Percentiles rank a stretch among this genome's conserved stretches.
These are phyloP conservation scores for Eucidaris tribuloides DNA, from an alignment of 35 echinoderm and acorn worm species.

Conservation along the genomic window DNA sequence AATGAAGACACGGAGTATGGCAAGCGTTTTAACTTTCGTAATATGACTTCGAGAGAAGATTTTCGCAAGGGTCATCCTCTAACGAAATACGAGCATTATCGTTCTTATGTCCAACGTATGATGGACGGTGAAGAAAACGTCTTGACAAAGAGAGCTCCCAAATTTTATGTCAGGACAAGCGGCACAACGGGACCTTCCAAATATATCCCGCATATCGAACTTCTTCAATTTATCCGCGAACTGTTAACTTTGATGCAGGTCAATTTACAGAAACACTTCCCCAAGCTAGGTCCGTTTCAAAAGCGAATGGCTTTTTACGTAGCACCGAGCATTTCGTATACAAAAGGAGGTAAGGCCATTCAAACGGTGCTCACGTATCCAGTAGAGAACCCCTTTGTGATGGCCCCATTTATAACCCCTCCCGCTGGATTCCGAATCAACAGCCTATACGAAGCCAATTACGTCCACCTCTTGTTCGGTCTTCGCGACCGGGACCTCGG, in stretches of 20 bases:
- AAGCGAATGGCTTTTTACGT: constrained; percentile 12
- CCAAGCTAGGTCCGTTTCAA: constrained; percentile 19
- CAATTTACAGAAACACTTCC: neutral
- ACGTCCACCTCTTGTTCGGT: constrained; percentile 67
- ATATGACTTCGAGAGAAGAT: constrained; percentile 33
- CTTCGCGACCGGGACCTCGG: constrained; percentile 37
- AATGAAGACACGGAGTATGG: constrained; percentile 69
- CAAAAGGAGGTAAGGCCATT: constrained; percentile 16
- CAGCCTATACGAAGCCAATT: constrained; percentile 53
- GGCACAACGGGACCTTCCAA: constrained; percentile 71
- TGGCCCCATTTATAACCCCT: neutral
- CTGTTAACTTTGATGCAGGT: neutral
- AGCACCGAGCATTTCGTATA: neutral
- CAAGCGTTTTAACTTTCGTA: neutral
- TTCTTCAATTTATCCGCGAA: neutral
- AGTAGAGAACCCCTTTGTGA: neutral
- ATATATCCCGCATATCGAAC: constrained; percentile 11
- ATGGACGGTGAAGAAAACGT: constrained; percentile 58
- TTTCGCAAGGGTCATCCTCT: constrained; percentile 60
- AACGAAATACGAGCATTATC: constrained; percentile 59
- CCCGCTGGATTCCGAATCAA: constrained; percentile 28
- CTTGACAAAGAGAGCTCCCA: constrained; percentile 5
- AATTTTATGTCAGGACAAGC: constrained; percentile 20
- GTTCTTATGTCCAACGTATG: constrained; percentile 37
- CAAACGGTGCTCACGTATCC: neutral